Percentiles rank a stretch among this genome's conserved stretches.
Conservation (phyloP, 1,140 invertebrate genomes). For the Bombus huntii region DNA sequence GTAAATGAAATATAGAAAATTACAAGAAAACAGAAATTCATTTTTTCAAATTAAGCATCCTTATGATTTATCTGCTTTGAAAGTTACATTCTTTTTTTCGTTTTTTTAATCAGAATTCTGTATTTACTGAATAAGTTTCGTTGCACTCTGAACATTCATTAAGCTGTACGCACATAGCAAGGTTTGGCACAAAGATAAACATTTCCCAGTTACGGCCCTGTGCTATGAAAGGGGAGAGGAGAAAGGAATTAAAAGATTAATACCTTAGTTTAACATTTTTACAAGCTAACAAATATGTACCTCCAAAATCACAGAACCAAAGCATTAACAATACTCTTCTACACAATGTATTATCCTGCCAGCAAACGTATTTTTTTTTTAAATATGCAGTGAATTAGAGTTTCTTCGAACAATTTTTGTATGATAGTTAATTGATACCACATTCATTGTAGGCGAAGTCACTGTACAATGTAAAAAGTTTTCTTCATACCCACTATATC, state of each 20-base stretch:
- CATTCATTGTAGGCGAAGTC: constrained; percentile 80
- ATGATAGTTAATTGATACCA: constrained; percentile 75
- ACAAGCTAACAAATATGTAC: constrained; percentile 82
- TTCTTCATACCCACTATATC: constrained; percentile 71
- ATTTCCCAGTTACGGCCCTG: constrained; percentile 78
- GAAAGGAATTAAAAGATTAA: constrained; percentile 77
- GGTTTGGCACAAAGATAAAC: constrained; percentile 80
- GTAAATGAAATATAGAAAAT: constrained; percentile 42
- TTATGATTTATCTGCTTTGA: constrained; percentile 37
- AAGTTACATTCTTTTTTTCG: constrained; percentile 42
- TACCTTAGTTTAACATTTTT: constrained; percentile 81
- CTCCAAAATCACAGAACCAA: constrained; percentile 83
- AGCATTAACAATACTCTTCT: constrained; percentile 80
- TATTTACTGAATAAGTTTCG: constrained; percentile 70
- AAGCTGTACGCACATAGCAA: constrained; percentile 70
- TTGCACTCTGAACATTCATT: constrained; percentile 76
- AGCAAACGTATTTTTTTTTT: constrained; percentile 67
- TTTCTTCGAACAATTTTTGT: constrained; percentile 69
- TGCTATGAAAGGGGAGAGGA: constrained; percentile 64
- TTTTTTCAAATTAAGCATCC: constrained; percentile 31
- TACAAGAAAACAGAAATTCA: constrained; percentile 38
- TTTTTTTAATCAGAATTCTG: constrained; percentile 38
- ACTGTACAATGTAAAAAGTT: constrained; percentile 83
- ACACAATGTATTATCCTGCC: constrained; percentile 73
- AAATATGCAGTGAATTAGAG: constrained; percentile 61